Conservation (phyloP, 1,140 invertebrate species). For the Bradysia coprophila region DNA sequence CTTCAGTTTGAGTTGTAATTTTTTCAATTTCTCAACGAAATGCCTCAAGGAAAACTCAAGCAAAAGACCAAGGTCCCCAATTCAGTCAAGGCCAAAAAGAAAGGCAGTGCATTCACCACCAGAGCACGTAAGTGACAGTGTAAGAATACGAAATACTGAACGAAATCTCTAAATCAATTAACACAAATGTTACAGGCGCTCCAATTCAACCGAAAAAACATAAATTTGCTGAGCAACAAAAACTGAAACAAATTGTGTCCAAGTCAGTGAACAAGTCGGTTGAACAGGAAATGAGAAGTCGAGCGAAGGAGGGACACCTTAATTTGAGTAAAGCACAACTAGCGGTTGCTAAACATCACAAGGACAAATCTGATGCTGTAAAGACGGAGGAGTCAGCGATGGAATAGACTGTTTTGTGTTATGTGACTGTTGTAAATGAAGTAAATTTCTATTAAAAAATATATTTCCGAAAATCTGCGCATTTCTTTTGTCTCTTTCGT, state of each 20-base stretch:
- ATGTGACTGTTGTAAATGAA: no score
- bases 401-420: no score
- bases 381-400: no score
- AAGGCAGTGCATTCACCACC: constrained; percentile 25
- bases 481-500: no score
- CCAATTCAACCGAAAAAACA: constrained; percentile 39
- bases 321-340: constrained; percentile 29
- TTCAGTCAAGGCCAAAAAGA: constrained; percentile 26
- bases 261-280: constrained; percentile 39
- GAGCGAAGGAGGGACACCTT: constrained; percentile 28
- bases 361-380: background rate
- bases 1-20: no score
- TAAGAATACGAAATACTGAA: background rate
- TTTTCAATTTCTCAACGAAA: no score
- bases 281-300: constrained; percentile 36
- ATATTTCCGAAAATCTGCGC: no score
- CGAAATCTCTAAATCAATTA: background rate
- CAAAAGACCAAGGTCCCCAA: constrained; percentile 31
- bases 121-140: constrained; percentile 22
- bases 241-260: constrained; percentile 38
- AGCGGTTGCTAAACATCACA: constrained; percentile 25
- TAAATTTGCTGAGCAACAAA: constrained; percentile 32
- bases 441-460: no score
- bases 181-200: constrained; percentile 16
- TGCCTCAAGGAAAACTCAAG: constrained; percentile 41